phyloP scores from a whole-genome alignment of 1,140 invertebrate species.

The Cydia fagiglandana region DNA sequence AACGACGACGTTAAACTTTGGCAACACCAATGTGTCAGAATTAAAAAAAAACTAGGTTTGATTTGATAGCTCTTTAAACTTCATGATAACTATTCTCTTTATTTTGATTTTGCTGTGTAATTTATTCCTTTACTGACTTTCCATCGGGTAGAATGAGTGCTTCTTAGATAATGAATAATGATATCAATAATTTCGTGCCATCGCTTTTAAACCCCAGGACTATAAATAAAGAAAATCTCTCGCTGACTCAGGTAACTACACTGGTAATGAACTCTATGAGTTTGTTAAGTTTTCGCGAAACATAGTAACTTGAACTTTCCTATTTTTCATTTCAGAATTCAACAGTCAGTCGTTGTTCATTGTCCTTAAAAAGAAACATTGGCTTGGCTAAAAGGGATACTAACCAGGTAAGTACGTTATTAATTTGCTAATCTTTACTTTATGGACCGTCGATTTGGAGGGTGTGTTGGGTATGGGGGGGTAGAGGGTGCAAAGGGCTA shows the following conservation, averaged over 20 bases:
- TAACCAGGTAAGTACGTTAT: not conserved
- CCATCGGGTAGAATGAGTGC: not conserved
- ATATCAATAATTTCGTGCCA: slow-evolving; percentile 55
- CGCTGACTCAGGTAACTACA: slow-evolving; percentile 53
- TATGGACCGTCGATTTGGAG: too few species aligned
- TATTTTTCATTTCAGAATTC: slow-evolving; percentile 48
- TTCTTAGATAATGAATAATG: slow-evolving; percentile 50
- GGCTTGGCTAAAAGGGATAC: slow-evolving; percentile 17
- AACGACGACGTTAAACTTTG: not conserved
- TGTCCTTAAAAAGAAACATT: slow-evolving; percentile 49
- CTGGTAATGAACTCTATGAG: not conserved
- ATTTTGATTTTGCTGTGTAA: not conserved
- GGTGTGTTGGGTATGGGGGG: too few species aligned
- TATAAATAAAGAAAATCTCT: slow-evolving; percentile 48
- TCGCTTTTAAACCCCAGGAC: slow-evolving; percentile 57
- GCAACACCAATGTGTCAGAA: not conserved
- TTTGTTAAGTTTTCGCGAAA: slow-evolving; percentile 2
- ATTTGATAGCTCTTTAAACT: not conserved
- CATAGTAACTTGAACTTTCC: not conserved
- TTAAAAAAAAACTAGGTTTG: not conserved
- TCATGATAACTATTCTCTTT: not conserved
- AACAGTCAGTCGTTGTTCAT: slow-evolving; percentile 42
- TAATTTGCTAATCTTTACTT: too few species aligned
- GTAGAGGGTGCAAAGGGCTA: too few species aligned
- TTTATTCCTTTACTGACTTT: not conserved